Percentiles rank a stretch among this genome's conserved stretches.
phyloP scores from a whole-genome alignment of 2,797 vertebrate genomes.

The Meriones psammophilus region DNA sequence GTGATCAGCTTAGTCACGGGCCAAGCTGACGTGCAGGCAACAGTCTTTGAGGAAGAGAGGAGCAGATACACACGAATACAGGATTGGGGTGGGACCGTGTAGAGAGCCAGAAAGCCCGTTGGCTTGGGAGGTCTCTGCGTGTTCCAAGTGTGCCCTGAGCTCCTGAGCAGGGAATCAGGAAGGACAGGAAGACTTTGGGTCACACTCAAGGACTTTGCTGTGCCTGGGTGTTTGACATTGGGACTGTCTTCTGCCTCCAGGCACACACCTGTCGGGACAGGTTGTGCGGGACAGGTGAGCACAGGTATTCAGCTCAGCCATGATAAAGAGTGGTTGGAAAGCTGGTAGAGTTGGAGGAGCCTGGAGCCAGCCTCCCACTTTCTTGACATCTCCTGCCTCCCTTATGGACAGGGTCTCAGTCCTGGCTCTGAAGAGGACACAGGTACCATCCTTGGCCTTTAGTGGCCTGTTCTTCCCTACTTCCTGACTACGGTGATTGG shows the following conservation, averaged over 20 bases:
- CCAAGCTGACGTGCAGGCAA: not conserved
- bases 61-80: rapidly evolving
- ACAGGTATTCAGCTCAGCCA: not conserved
- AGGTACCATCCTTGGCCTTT: not conserved
- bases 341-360: not conserved
- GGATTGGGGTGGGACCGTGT: not conserved
- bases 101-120: not conserved
- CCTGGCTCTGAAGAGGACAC: rapidly evolving
- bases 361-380: rapidly evolving
- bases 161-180: not conserved
- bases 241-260: not conserved
- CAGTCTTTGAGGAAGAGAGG: rapidly evolving
- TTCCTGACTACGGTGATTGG: not conserved
- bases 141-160: no score
- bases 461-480: rapidly evolving
- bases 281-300: not conserved
- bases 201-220: not conserved
- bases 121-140: not conserved
- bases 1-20: rapidly evolving
- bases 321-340: not conserved
- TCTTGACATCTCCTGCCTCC: not conserved
- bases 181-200: not conserved
- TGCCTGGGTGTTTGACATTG: rapidly evolving
- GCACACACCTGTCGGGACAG: not conserved
- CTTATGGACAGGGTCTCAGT: not conserved